Evolutionary conservation across 2,113 vertebrate species (phyloP).

Genomic region (Catharus bicknelli): DNA sequence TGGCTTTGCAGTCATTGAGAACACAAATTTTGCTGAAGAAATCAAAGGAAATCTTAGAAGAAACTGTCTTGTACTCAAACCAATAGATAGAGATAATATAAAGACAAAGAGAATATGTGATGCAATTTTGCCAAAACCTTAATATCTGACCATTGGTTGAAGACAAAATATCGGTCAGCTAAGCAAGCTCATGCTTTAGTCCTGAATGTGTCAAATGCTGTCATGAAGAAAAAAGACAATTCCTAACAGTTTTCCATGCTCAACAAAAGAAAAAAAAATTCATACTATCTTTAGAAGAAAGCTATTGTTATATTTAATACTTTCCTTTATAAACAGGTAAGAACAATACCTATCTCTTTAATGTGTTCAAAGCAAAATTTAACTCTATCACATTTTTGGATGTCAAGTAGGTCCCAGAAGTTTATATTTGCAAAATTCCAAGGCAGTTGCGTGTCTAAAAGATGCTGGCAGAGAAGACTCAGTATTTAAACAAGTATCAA

Average conservation of each 20-base stretch:
- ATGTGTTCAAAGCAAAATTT: not conserved
- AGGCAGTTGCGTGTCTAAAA: not conserved
- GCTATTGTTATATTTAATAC: not conserved
- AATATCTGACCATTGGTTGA: not conserved
- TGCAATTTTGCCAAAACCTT: not conserved
- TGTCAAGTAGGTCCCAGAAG: not conserved
- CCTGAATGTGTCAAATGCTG: not conserved
- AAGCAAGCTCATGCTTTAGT: not conserved
- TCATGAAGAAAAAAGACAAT: not conserved
- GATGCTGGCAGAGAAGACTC: not conserved
- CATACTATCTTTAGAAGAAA: not conserved
- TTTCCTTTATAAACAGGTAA: not conserved
- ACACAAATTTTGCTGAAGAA: not conserved
- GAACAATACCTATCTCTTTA: not conserved
- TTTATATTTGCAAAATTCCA: not conserved
- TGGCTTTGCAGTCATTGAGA: not conserved
- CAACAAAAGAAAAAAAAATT: not conserved
- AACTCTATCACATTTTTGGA: not conserved
- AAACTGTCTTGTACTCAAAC: not conserved
- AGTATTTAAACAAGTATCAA: not conserved
- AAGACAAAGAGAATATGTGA: not conserved
- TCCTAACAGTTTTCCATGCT: not conserved
- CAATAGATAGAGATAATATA: not conserved
- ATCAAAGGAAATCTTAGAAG: not conserved
- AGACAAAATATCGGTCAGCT: not conserved